Evolutionary conservation across 2,113 vertebrate species (phyloP), one percentile per base, ranked within the genome.

Genomic region (Hippocampus abdominalis): DNA sequence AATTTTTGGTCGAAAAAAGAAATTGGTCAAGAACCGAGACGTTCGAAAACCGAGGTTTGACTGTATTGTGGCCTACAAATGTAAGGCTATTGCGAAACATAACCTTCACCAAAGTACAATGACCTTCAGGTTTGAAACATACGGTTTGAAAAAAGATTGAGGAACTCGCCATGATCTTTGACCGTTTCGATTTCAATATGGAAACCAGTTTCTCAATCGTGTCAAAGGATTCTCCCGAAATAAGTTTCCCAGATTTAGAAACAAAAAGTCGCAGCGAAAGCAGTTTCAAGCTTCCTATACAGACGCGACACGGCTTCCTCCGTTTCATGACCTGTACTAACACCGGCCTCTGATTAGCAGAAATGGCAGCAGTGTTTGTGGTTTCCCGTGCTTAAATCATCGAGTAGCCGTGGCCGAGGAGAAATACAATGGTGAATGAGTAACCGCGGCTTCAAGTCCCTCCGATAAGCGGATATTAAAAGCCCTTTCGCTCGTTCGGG

Each of bases 311-410:
- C 48, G n/a, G 48, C 70, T 87, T 88, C 76, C 81, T 77, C 56
- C 13, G 25, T 74, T 71, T 51, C 9, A 53, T 68, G 69, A 72
- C 70, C 54, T 81, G 73, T 71, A 62, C 36, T 13, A 69, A 27
- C 42, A 68, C 51, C 70, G 68, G n/a, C 32, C 27, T 8, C 46
- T 32, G 15, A 27, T 44, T 53, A 78, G 71, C 60, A 69, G 69
- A 82, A 81, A 71, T 82, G 42, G 70, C 54, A 72, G 74, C 79
- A 80, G 68, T 78, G 29, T 16, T 29, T 48, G 65, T 40, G 1
- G 23, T 74, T 73, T 76, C 29, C 39, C 1, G 12, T 20, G n/a
- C 8, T 53, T 72, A 54, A 72, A 66, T 67, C 61, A 51, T 49
- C 46, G 0, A 6, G 32, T 36, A 8, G 25, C 20, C 7, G 32